Evolutionary conservation across 2,888 invertebrate genomes (phyloP).

Genomic region (Onchidella celtica): DNA sequence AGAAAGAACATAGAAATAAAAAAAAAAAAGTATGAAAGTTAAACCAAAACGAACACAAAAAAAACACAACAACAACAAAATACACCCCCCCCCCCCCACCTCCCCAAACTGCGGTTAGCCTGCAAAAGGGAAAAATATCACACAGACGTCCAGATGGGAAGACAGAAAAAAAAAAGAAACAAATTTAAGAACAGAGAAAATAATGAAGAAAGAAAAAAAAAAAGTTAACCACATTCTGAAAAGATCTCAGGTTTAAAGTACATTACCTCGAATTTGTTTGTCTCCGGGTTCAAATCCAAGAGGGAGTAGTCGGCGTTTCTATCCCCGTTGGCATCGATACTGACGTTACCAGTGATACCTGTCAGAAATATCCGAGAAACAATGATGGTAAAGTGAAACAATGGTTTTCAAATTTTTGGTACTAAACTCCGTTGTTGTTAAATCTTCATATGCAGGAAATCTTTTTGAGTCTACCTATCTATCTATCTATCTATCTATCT

Average conservation of each 20-base stretch:
- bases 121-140: too few relatives aligned
- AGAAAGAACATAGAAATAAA: constrained; percentile 48
- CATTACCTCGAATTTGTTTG: constrained; percentile 90
- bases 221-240: too few relatives aligned
- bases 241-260: too few relatives aligned
- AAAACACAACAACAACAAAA: neutral
- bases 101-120: neutral
- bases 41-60: neutral
- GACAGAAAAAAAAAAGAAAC: too few relatives aligned
- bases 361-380: too few relatives aligned
- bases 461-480: neutral
- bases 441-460: too few relatives aligned
- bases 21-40: neutral
- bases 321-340: constrained; percentile 96
- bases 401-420: too few relatives aligned
- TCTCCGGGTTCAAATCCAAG: constrained; percentile 92
- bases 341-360: constrained; percentile 95
- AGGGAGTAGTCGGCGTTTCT: constrained; percentile 96
- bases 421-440: too few relatives aligned
- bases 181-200: too few relatives aligned
- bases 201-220: too few relatives aligned
- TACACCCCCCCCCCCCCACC: neutral
- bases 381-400: too few relatives aligned
- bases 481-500: neutral
- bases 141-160: neutral